phyloP scores from a whole-genome alignment of 2,797 vertebrate species.

The Masticophis lateralis region DNA sequence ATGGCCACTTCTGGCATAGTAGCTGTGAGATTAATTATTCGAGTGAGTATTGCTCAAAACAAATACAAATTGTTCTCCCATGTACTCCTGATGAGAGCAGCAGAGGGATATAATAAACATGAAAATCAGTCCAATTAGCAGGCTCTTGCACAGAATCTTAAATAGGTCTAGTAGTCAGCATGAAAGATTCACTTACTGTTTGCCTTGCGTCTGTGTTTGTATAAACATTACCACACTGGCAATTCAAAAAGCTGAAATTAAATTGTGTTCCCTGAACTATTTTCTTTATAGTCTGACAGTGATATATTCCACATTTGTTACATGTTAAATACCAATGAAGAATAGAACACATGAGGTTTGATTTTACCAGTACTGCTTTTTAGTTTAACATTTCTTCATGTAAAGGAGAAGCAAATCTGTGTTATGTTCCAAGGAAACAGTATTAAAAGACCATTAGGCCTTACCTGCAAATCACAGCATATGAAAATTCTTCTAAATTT shows the following conservation, averaged over 20 bases:
- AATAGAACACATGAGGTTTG: not conserved
- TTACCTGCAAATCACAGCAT: not conserved
- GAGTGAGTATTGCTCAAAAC: conserved; percentile 76
- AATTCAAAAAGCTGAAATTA: not conserved
- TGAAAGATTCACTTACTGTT: not conserved
- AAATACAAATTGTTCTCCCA: not conserved
- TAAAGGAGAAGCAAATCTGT: not conserved
- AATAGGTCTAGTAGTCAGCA: not conserved
- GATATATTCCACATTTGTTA: conserved; percentile 6
- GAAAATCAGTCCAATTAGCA: not conserved
- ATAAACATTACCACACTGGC: not conserved
- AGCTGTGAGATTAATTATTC: conserved; percentile 91
- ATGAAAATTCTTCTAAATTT: not conserved
- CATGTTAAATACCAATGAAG: conserved; percentile 19
- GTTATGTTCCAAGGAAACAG: not conserved
- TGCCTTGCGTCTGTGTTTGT: not conserved
- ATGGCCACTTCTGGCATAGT: conserved; percentile 96
- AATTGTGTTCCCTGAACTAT: not conserved
- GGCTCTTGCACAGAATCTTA: not conserved
- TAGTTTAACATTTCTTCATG: not conserved
- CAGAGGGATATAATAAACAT: not conserved
- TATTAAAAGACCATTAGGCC: not conserved
- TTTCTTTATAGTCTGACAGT: conserved; percentile 4
- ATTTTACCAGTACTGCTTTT: not conserved
- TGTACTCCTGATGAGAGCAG: not conserved